A percentile compares a stretch with the other conserved stretches of the same genome.
Conservation (phyloP, 2,888 invertebrate genomes). For the Cerastoderma edule region DNA sequence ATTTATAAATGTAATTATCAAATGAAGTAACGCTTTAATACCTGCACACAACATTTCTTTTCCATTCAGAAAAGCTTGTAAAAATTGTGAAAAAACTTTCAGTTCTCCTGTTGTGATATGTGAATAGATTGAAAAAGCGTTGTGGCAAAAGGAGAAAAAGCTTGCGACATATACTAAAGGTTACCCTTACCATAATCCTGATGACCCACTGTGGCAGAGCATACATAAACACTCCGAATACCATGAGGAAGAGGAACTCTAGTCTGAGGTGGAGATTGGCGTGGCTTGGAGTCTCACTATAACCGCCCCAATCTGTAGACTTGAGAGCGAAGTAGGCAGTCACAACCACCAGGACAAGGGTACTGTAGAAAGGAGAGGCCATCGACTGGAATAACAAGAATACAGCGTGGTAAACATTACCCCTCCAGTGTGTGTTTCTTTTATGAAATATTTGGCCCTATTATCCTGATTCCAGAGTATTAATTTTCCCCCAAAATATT, state of each 20-base stretch:
- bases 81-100: no score
- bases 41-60: no score
- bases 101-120: no score
- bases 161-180: not conserved
- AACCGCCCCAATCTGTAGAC: constrained; percentile 56
- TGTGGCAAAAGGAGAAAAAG: no score
- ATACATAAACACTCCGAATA: constrained; percentile 33
- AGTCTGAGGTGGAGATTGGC: constrained; percentile 54
- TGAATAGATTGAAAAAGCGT: not conserved
- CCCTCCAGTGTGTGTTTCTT: no score
- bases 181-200: constrained; percentile 23
- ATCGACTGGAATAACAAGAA: constrained; percentile 40
- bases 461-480: no score
- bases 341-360: constrained; percentile 30
- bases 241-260: constrained; percentile 44
- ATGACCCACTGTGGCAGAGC: constrained; percentile 50
- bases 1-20: no score
- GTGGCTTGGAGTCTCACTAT: constrained; percentile 39
- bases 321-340: constrained; percentile 40
- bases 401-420: no score
- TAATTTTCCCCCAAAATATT: no score
- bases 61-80: no score
- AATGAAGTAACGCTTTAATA: no score
- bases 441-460: no score
- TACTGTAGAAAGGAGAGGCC: constrained; percentile 25